These are phyloP conservation scores for Catagonus wagneri DNA, from an alignment of 2,113 vertebrate genomes.

Conservation along the genomic window DNA sequence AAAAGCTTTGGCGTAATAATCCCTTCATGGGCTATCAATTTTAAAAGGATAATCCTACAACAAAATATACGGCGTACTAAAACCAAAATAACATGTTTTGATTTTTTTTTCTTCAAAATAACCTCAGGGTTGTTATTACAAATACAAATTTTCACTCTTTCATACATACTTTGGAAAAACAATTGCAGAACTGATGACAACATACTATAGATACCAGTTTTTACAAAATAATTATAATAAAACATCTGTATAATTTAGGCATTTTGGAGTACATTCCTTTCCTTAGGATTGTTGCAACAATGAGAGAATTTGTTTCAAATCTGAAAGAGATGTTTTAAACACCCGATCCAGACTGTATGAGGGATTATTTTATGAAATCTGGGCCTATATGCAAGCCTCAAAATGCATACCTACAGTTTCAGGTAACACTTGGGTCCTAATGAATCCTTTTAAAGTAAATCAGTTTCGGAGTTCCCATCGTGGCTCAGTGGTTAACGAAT, in stretches of 20 bases:
- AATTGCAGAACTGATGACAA: not conserved
- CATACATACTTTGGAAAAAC: not conserved
- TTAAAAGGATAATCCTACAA: slow-evolving; percentile 35
- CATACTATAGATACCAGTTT: not conserved
- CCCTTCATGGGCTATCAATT: not conserved
- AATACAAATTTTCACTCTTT: slow-evolving; percentile 8
- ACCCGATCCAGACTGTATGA: not conserved
- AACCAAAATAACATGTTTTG: not conserved
- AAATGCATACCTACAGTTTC: slow-evolving; percentile 19
- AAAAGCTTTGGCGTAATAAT: not conserved
- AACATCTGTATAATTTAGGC: not conserved
- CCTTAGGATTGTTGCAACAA: slow-evolving; percentile 10
- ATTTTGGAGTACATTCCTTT: slow-evolving; percentile 34
- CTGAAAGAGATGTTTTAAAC: slow-evolving; percentile 39
- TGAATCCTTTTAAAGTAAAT: slow-evolving; percentile 11
- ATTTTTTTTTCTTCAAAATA: slow-evolving; percentile 48
- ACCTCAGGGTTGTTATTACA: not conserved
- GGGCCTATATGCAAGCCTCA: not conserved
- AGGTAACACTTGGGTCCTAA: slow-evolving; percentile 3
- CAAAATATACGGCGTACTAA: slow-evolving; percentile 44
- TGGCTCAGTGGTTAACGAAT: too few species aligned
- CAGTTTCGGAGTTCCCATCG: too few species aligned
- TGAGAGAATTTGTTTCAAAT: not conserved
- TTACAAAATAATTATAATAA: slow-evolving; percentile 45
- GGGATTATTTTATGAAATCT: not conserved